phyloP scores from a whole-genome alignment of 2,797 vertebrate species.

The Poecilia picta region DNA sequence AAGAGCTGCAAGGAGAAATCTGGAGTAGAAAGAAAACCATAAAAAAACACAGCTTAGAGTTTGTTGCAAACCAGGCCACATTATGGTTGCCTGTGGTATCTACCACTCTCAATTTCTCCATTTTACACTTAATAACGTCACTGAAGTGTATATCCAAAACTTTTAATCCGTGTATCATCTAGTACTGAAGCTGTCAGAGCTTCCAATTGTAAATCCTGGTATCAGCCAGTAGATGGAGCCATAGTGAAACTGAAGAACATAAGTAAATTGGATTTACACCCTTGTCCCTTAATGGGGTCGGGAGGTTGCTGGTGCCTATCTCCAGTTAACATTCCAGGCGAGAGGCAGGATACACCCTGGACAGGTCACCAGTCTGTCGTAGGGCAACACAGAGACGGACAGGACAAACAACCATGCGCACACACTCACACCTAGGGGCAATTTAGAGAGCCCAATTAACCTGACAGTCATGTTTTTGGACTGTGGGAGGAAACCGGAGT shows the following conservation, averaged over 20 bases:
- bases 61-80: not conserved
- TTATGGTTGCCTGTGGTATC: not conserved
- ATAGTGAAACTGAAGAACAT: slow-evolving; percentile 29
- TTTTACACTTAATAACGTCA: not conserved
- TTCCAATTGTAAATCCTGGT: not conserved
- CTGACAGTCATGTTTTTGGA: too few relatives aligned
- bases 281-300: too few relatives aligned
- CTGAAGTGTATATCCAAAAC: not conserved
- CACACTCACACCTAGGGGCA: too few relatives aligned
- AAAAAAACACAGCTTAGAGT: not conserved
- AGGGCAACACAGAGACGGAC: too few relatives aligned
- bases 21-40: not conserved
- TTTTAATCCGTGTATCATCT: not conserved
- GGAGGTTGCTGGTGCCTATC: too few relatives aligned
- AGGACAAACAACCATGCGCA: too few relatives aligned
- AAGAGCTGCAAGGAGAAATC: not conserved
- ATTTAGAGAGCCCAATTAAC: too few relatives aligned
- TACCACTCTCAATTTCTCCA: not conserved
- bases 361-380: too few relatives aligned
- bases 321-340: too few relatives aligned
- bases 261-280: too few relatives aligned
- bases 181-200: not conserved
- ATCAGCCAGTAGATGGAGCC: slow-evolving; percentile 62
- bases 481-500: too few relatives aligned
- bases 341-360: too few relatives aligned